A percentile compares a stretch with the other conserved stretches of the same genome.
phyloP scores from a whole-genome alignment of 1,140 invertebrate genomes.

The Lethrus apterus region DNA sequence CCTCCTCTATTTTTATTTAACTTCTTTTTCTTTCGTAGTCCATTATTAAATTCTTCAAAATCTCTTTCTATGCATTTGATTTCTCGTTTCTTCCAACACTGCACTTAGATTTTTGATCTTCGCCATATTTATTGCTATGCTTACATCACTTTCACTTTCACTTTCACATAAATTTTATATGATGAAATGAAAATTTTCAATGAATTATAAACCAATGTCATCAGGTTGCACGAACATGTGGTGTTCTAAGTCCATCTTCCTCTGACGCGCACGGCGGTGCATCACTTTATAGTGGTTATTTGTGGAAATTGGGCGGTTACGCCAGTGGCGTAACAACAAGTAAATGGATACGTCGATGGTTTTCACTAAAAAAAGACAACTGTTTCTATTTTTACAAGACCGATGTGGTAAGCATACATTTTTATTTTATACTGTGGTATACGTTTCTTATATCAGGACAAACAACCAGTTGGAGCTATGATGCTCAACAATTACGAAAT shows the following conservation, averaged over 20 bases:
- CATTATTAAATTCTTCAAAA: no score
- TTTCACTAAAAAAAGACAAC: conserved; percentile 82
- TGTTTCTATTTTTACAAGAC: conserved; percentile 94
- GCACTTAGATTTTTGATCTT: no score
- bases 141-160: no score
- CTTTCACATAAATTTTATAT: no score
- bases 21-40: no score
- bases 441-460: conserved; percentile 51
- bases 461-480: conserved; percentile 85
- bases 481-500: conserved; percentile 79
- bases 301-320: conserved; percentile 64
- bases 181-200: no score
- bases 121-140: no score
- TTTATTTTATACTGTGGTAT: not conserved
- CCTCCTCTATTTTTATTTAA: no score
- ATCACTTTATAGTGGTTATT: conserved; percentile 67
- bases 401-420: conserved; percentile 56
- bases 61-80: no score
- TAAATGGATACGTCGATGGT: conserved; percentile 86
- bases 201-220: no score
- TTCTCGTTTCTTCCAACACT: no score
- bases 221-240: conserved; percentile 73
- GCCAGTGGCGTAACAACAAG: conserved; percentile 49
- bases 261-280: conserved; percentile 49
- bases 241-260: conserved; percentile 60